Evolutionary conservation across 2,888 invertebrate genomes (phyloP).

Genomic region (Thereva nobilitata): DNA sequence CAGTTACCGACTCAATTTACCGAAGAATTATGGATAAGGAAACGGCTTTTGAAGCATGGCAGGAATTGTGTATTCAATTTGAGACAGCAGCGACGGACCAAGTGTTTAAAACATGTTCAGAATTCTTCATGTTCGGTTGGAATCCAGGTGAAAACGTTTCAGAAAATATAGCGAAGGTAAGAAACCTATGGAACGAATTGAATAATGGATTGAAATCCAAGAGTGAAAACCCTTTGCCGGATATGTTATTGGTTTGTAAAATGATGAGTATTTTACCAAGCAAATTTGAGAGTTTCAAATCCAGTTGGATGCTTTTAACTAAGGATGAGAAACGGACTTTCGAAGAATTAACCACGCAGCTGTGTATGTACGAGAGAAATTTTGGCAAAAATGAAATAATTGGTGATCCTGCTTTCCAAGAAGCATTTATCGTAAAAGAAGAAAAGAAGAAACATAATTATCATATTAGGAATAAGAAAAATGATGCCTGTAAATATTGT

Average conservation of each 20-base stretch:
- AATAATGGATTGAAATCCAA: slow-evolving; percentile 46
- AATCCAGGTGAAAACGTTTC: slow-evolving; percentile 46
- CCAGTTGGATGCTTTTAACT: slow-evolving; percentile 47
- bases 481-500: slow-evolving; percentile 38
- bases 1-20: slow-evolving; percentile 48
- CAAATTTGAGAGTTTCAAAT: slow-evolving; percentile 43
- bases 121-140: slow-evolving; percentile 50
- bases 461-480: slow-evolving; percentile 21
- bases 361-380: slow-evolving; percentile 22
- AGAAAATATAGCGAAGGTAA: slow-evolving; percentile 46
- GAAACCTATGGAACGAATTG: slow-evolving; percentile 46
- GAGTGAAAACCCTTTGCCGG: slow-evolving; percentile 44
- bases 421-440: too few species aligned
- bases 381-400: too few species aligned
- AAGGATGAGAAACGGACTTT: slow-evolving; percentile 42
- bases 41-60: slow-evolving; percentile 48
- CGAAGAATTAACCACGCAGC: slow-evolving; percentile 21
- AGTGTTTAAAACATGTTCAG: slow-evolving; percentile 49
- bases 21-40: slow-evolving; percentile 52
- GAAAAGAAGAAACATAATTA: slow-evolving; percentile 4
- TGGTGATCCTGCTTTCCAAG: too few species aligned
- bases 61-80: slow-evolving; percentile 44
- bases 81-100: slow-evolving; percentile 49
- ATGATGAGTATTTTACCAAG: slow-evolving; percentile 44
- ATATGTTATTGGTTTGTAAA: slow-evolving; percentile 47